Conservation (phyloP, 2,797 vertebrate species). For the Argentina silus region DNA sequence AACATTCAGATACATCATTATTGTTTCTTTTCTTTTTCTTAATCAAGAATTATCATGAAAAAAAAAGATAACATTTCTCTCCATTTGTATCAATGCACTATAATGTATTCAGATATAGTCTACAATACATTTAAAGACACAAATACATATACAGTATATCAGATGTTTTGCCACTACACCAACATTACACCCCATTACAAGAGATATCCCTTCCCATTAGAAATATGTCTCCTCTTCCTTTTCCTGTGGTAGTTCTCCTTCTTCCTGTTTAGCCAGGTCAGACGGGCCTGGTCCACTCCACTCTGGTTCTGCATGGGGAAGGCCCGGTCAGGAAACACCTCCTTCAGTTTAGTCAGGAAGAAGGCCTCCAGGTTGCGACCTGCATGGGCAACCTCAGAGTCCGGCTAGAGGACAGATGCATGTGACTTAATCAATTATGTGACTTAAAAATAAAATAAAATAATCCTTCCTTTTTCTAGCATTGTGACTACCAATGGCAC, state of each 20-base stretch:
- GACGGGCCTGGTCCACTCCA: conserved; percentile 70
- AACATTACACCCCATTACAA: conserved; percentile 29
- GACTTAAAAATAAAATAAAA: not conserved
- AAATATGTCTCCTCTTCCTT: conserved; percentile 78
- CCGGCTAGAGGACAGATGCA: conserved; percentile 77
- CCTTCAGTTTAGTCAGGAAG: conserved; percentile 85
- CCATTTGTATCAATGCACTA: not conserved
- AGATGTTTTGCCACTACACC: no score
- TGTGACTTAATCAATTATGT: not conserved
- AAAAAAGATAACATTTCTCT: no score
- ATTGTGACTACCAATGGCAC: no score
- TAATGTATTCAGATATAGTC: not conserved
- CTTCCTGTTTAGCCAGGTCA: conserved; percentile 80
- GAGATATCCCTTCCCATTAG: conserved; percentile 68
- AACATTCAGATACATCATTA: no score
- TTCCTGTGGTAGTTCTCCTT: conserved; percentile 84
- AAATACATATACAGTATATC: not conserved
- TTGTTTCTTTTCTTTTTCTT: no score
- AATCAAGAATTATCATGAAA: no score
- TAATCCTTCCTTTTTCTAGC: no score
- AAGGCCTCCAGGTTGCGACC: conserved; percentile 87
- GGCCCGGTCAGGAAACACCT: conserved; percentile 82
- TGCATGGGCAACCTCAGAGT: conserved; percentile 95
- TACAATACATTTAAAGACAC: not conserved
- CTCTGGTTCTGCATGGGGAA: conserved; percentile 82